phyloP scores from a whole-genome alignment of 2,113 vertebrate species.

The Pelobates fuscus region DNA sequence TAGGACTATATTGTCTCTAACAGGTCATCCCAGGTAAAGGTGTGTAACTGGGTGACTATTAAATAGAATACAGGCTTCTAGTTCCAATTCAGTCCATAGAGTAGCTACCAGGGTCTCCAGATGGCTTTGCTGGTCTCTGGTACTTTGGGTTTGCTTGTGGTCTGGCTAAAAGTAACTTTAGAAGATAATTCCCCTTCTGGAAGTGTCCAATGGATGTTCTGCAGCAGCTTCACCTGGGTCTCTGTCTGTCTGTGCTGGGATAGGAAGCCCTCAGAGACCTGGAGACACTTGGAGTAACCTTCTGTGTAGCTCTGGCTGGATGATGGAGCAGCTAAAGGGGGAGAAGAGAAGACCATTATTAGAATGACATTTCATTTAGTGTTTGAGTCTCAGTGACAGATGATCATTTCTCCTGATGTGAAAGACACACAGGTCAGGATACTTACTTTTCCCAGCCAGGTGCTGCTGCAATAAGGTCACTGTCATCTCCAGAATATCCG shows the following conservation, averaged over 20 bases:
- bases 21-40: no score
- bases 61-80: neutral
- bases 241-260: conserved; percentile 40
- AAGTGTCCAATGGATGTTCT: conserved; percentile 49
- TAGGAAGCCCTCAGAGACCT: conserved; percentile 59
- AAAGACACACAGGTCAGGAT: neutral
- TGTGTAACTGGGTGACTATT: neutral
- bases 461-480: conserved; percentile 71
- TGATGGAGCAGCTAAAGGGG: conserved; percentile 37
- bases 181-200: neutral
- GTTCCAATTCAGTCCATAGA: neutral
- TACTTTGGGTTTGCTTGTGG: neutral
- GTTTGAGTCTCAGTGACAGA: conserved; percentile 11
- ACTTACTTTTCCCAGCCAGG: conserved; percentile 53
- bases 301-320: conserved; percentile 46
- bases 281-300: conserved; percentile 62
- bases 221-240: conserved; percentile 47
- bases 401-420: neutral
- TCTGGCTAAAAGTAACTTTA: neutral
- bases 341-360: neutral
- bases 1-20: no score
- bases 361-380: conserved; percentile 5
- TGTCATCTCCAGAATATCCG: conserved; percentile 80
- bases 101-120: conserved; percentile 63
- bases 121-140: conserved; percentile 30